Evolutionary conservation across 2,888 invertebrate species (phyloP).

Genomic region (Choreutis nemorana): DNA sequence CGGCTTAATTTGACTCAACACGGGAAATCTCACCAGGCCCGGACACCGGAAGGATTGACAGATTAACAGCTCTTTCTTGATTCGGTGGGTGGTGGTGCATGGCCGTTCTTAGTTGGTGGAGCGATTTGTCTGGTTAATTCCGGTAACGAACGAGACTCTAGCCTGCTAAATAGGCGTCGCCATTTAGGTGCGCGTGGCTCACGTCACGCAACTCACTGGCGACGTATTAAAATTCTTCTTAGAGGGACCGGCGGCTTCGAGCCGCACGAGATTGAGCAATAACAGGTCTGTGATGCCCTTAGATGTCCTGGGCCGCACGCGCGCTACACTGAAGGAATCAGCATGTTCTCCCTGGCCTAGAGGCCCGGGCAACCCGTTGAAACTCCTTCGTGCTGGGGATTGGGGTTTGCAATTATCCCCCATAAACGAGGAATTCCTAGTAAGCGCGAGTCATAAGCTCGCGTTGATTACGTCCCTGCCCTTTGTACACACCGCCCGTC

Average conservation of each 20-base stretch:
- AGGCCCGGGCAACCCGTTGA: slow-evolving; percentile 72
- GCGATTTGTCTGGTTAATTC: slow-evolving; percentile 79
- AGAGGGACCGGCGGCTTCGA: slow-evolving; percentile 69
- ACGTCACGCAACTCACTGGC: slow-evolving; percentile 20
- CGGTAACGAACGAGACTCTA: slow-evolving; percentile 76
- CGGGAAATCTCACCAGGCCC: slow-evolving; percentile 75
- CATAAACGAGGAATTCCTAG: slow-evolving; percentile 49
- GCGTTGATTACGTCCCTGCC: slow-evolving; percentile 72
- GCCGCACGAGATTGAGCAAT: slow-evolving; percentile 68
- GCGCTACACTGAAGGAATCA: slow-evolving; percentile 72
- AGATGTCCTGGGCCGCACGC: slow-evolving; percentile 70
- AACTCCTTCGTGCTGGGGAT: slow-evolving; percentile 74
- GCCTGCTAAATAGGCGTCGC: slow-evolving; percentile 61
- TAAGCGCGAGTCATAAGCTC: slow-evolving; percentile 73
- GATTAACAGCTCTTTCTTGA: slow-evolving; percentile 76
- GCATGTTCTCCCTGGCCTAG: slow-evolving; percentile 65
- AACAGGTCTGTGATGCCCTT: slow-evolving; percentile 74
- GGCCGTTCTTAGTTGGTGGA: slow-evolving; percentile 77
- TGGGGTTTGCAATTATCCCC: slow-evolving; percentile 41
- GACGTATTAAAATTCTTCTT: slow-evolving; percentile 52
- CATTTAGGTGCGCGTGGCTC: slow-evolving; percentile 20
- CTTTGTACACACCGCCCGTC: slow-evolving; percentile 77
- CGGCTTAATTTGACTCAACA: slow-evolving; percentile 78
- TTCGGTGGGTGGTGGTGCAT: slow-evolving; percentile 75
- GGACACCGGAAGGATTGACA: slow-evolving; percentile 75